Conservation (phyloP, 2,888 invertebrate genomes). For the Rhagonycha fulva region DNA sequence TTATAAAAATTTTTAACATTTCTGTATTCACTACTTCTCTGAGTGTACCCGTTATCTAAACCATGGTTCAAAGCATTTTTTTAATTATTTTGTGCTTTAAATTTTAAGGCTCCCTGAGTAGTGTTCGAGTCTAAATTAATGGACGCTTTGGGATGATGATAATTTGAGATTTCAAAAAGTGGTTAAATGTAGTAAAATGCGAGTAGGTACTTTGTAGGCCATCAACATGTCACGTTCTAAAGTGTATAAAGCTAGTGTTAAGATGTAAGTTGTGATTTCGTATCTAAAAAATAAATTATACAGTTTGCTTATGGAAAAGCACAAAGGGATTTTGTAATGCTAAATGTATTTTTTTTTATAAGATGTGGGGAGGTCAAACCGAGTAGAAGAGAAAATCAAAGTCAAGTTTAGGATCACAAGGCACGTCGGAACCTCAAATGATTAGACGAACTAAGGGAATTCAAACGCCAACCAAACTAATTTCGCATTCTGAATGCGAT, state of each 20-base stretch:
- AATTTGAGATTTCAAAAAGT: not conserved
- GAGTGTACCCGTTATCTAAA: not conserved
- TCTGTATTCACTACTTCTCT: not conserved
- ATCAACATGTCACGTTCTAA: not conserved
- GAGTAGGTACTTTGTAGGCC: not conserved
- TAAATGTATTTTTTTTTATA: not conserved
- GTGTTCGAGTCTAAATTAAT: not conserved
- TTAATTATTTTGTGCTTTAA: not conserved
- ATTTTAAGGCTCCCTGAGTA: not conserved
- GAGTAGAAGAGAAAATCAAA: constrained; percentile 26
- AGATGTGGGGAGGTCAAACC: not conserved
- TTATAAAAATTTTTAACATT: too few species aligned
- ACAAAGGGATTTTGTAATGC: not conserved
- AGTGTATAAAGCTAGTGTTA: not conserved
- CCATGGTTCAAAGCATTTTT: not conserved
- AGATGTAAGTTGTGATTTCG: not conserved
- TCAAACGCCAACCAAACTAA: constrained; percentile 43
- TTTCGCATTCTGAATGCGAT: constrained; percentile 40
- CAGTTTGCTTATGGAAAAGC: not conserved
- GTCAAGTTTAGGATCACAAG: constrained; percentile 38
- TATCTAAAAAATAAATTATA: not conserved
- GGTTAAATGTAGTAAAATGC: not conserved
- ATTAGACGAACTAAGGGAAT: constrained; percentile 45
- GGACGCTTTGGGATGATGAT: not conserved
- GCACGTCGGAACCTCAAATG: constrained; percentile 43